Base-by-base conservation (phyloP, 1,140 invertebrate genomes). In the Vanessa atalanta region DNA sequence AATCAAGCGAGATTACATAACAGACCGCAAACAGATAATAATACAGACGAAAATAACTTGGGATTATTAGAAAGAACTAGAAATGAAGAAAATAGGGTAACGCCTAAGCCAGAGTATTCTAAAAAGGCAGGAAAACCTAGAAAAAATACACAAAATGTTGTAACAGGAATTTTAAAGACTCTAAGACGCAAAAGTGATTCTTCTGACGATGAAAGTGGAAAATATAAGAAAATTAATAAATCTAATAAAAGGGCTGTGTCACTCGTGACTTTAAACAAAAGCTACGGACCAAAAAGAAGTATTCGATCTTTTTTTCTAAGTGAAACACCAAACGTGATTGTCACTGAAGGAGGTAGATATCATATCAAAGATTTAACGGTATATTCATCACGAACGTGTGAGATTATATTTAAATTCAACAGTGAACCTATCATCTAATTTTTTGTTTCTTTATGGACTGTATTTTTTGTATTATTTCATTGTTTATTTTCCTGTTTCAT, bases 341-440 rank as follows among this genome's bases (percentile, higher is more conserved):
- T 93, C 61, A 89, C 93, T 72, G 90, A 93, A 93, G 92, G 92
- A 93, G 93, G 93, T 93, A 93, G 85, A 80, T 85, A 75, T 77
- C 70, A 72, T 51, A 37, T 37, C 31, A 67, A 37, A 26, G 60
- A 61, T 60, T 53, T 16, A 57, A 61, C 8, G 51, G 50, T 70
- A 66, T 55, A 50, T 5, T 68, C 13, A 65, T 63, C 71, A 65
- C 48, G 12, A 50, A 53, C 51, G 68, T 77, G 72, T 77, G 76
- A 74, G 68, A 73, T 70, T 67, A 75, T 75, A 75, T 75, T 75
- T 75, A 60, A 37, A 50, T 67, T 26, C 9, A 53, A 53, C 12
- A 8, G 51, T n/a, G 15, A n/a, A 53, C 51, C 51, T 11, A 53
- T 20, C 9, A 64, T 64, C n/a, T 57, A 64, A 43, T 69, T 70